Evolutionary conservation across 2,888 invertebrate species (phyloP).

Genomic region (Phytoseiulus persimilis): DNA sequence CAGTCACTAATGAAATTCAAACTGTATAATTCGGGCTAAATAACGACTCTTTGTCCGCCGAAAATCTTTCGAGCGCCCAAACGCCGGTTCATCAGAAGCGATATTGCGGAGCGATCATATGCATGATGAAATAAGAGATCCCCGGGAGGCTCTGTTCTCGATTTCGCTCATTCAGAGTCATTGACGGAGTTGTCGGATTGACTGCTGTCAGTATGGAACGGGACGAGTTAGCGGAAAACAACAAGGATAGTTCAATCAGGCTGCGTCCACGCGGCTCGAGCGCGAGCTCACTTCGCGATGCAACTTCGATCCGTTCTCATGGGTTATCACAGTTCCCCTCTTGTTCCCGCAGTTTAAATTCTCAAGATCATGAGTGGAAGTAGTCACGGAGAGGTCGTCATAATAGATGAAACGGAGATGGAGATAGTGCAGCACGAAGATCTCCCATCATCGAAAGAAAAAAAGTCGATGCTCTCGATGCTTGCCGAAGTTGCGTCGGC

Average conservation of each 20-base stretch:
- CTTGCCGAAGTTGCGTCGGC: slow-evolving; percentile 57
- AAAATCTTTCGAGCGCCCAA: too few relatives aligned
- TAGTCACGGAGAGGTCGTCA: background rate
- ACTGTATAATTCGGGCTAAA: background rate
- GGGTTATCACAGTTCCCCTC: background rate
- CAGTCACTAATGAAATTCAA: background rate
- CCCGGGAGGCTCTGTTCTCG: too few relatives aligned
- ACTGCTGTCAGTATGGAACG: too few relatives aligned
- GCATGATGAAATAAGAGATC: too few relatives aligned
- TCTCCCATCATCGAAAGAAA: slow-evolving; percentile 23
- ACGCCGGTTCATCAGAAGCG: too few relatives aligned
- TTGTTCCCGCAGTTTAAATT: background rate
- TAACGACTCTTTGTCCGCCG: background rate
- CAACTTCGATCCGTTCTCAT: background rate
- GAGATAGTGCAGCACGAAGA: background rate
- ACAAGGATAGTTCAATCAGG: too few relatives aligned
- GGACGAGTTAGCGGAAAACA: too few relatives aligned
- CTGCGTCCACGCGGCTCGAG: too few relatives aligned
- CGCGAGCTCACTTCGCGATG: too few relatives aligned
- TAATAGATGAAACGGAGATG: background rate
- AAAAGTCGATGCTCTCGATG: slow-evolving; percentile 51
- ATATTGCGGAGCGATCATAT: too few relatives aligned
- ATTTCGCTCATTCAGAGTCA: too few relatives aligned
- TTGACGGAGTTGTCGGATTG: too few relatives aligned
- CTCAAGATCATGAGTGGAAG: background rate